Percentiles rank a stretch among this genome's conserved stretches.
Conservation (phyloP, 2,888 invertebrate species). For the Muschampia staudingeri region DNA sequence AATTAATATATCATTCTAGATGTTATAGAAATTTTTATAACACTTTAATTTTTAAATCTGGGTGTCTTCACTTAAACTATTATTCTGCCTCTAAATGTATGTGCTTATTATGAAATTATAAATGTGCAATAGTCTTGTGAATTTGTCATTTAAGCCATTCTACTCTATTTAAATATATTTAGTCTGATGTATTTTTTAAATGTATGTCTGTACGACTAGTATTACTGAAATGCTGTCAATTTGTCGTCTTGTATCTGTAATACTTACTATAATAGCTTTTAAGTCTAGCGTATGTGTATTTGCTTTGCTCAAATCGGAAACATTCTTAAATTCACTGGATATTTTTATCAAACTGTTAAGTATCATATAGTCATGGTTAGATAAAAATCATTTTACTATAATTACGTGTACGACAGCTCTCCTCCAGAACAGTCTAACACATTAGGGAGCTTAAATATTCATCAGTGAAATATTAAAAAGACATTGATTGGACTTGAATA, state of each 20-base stretch:
- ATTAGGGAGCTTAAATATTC: neutral
- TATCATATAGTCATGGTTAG: neutral
- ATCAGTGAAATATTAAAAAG: slow-evolving; percentile 28
- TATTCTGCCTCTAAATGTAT: slow-evolving; percentile 79
- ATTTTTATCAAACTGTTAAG: slow-evolving; percentile 16
- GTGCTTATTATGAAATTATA: slow-evolving; percentile 79
- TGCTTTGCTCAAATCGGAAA: slow-evolving; percentile 78
- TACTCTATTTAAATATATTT: slow-evolving; percentile 47
- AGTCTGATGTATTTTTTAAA: slow-evolving; percentile 48
- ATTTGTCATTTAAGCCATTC: slow-evolving; percentile 50
- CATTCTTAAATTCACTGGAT: slow-evolving; percentile 45
- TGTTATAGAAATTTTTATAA: slow-evolving; percentile 45
- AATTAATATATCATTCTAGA: slow-evolving; percentile 33
- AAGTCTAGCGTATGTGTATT: slow-evolving; percentile 77
- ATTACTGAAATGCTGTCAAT: slow-evolving; percentile 88
- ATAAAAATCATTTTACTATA: neutral
- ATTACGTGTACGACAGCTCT: neutral
- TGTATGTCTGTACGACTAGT: slow-evolving; percentile 78
- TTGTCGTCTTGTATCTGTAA: slow-evolving; percentile 86
- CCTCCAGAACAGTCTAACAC: neutral
- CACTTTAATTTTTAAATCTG: slow-evolving; percentile 49
- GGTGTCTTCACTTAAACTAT: slow-evolving; percentile 59
- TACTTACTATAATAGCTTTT: slow-evolving; percentile 78
- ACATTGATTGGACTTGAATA: slow-evolving; percentile 34
- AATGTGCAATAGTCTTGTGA: slow-evolving; percentile 55